Evolutionary conservation across 2,888 invertebrate species (phyloP), one percentile per base, ranked within the genome.

Genomic region (Sycophila texana): DNA sequence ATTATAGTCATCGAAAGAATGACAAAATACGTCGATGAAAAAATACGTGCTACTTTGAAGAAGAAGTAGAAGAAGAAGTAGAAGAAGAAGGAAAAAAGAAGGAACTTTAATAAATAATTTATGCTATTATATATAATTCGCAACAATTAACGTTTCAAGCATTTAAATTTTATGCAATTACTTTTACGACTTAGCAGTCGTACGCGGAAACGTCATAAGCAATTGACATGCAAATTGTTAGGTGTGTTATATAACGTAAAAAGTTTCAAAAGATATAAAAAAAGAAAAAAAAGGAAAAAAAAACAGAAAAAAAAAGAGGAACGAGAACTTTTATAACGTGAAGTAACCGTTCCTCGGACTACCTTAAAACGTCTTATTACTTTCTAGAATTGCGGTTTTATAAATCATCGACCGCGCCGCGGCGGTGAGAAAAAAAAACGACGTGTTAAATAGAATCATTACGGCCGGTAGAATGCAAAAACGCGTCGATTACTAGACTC

Each of bases 1-100:
- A 70, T 71, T 77, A 72, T 65, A 66, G 77, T 60, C 53, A 77
- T 77, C 39, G 76, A 53, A n/a, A 53, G 67, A 75, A 76, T 76
- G 55, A 67, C 61, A 63, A 76, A 73, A 80, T 73, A 76, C 72
- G 70, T 74, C 57, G 51, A 53, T 57, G 30, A 26, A 51, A 73
- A 49, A 73, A 57, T 61, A 39, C 22, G 22, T 10, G 39, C 49
- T 18, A 20, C 49, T 66, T 73, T 22, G 39, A 68, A 78, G 75
- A 75, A 20, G 57, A 26, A 26, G 26, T 26, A 26, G 26, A 1
- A 26, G 26, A 26, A 26, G n/a, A 26, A 26, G 26, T 26, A 26
- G 26, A 1, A 26, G 26, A 26, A 26, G n/a, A n/a, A n/a, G n/a
- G n/a, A 26, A 26, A 1, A 5, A 16, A 61, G 10, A 39, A 39